phyloP scores from a whole-genome alignment of 2,888 invertebrate genomes.

The Formica aserva region DNA sequence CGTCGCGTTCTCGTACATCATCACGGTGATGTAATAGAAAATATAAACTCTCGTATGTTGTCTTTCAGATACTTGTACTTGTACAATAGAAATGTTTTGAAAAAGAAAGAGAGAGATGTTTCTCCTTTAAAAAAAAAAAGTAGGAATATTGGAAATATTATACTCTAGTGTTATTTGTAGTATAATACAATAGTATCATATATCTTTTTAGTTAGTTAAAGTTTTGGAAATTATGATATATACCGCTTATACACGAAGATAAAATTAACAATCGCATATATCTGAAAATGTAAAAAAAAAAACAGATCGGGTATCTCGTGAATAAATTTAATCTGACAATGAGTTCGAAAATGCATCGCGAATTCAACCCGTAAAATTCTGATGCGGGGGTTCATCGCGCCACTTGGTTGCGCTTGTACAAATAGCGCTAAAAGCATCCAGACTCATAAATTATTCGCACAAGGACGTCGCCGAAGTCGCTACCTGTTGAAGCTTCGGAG shows the following conservation, averaged over 20 bases:
- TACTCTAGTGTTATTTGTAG: neutral
- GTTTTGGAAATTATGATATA: neutral
- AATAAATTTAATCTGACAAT: conserved; percentile 23
- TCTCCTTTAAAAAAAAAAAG: neutral
- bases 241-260: neutral
- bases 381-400: conserved; percentile 33
- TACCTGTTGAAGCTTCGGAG: conserved; percentile 60
- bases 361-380: conserved; percentile 49
- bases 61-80: conserved; percentile 4
- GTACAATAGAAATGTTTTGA: neutral
- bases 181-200: no score
- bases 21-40: conserved; percentile 9
- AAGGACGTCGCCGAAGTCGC: conserved; percentile 48
- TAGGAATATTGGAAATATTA: no score
- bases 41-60: conserved; percentile 7
- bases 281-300: conserved; percentile 4
- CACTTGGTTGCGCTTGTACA: conserved; percentile 39
- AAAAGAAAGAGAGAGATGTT: neutral
- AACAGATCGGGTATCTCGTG: neutral
- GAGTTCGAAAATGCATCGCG: conserved; percentile 1
- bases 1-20: conserved; percentile 33
- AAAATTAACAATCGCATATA: neutral
- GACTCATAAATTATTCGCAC: conserved; percentile 61
- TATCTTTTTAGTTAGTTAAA: neutral
- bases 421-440: conserved; percentile 61